These are phyloP conservation scores for Erebia ligea DNA, from an alignment of 2,888 invertebrate species.

Conservation along the genomic window DNA sequence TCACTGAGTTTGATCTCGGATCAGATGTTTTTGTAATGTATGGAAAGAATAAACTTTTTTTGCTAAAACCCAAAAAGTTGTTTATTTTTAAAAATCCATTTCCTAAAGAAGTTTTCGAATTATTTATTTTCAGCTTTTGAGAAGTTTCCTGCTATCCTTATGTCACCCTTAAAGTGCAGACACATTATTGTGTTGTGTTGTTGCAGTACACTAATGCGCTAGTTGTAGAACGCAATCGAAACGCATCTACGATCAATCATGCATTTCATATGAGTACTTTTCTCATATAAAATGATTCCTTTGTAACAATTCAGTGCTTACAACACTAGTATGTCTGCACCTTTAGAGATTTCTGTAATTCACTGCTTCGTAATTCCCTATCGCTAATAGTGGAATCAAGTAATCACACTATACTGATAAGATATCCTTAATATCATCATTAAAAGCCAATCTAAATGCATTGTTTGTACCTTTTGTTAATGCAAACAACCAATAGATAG, in stretches of 20 bases:
- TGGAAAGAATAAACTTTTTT: slow-evolving; percentile 63
- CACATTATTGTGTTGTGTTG: no score
- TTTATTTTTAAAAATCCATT: slow-evolving; percentile 23
- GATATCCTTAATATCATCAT: slow-evolving; percentile 37
- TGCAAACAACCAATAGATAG: slow-evolving; percentile 12
- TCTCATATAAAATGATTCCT: no score
- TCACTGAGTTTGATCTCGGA: slow-evolving; percentile 69
- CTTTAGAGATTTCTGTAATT: neutral
- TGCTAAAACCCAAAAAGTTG: slow-evolving; percentile 37
- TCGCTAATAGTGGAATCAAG: slow-evolving; percentile 23
- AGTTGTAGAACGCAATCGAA: no score
- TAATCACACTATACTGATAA: slow-evolving; percentile 32
- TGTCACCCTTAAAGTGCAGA: no score
- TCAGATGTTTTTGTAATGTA: slow-evolving; percentile 57
- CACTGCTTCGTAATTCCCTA: slow-evolving; percentile 14
- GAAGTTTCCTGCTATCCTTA: no score
- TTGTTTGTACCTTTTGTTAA: slow-evolving; percentile 14
- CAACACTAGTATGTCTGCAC: neutral
- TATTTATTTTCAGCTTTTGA: no score
- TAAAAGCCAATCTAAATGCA: slow-evolving; percentile 29
- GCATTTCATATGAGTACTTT: no score
- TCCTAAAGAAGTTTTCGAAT: no score
- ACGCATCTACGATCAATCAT: no score
- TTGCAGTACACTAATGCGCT: no score
- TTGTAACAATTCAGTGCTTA: no score